These are phyloP conservation scores for Nemotelus pantherinus DNA, from an alignment of 2,888 invertebrate species.

Conservation along the genomic window DNA sequence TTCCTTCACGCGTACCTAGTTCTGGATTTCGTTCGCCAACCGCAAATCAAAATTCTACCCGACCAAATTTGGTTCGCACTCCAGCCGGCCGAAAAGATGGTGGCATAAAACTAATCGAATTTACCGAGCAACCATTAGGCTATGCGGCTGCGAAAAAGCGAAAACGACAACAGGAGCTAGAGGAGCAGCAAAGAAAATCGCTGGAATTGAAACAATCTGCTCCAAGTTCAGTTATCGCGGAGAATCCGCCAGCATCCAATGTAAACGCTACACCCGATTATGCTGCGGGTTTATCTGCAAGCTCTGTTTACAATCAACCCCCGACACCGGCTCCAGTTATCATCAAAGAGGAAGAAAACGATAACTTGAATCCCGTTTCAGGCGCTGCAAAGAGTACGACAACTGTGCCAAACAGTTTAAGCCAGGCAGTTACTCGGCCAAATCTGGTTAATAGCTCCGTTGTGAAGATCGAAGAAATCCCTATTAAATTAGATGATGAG, in stretches of 20 bases:
- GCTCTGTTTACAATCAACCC: constrained; percentile 66
- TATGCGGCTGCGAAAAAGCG: constrained; percentile 88
- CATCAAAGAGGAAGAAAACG: constrained; percentile 50
- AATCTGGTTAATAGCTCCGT: constrained; percentile 21
- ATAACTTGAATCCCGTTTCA: constrained; percentile 33
- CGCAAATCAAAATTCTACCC: constrained; percentile 62
- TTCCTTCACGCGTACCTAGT: constrained; percentile 82
- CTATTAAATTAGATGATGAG: constrained; percentile 50
- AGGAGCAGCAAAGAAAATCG: constrained; percentile 73
- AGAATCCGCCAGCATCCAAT: constrained; percentile 58
- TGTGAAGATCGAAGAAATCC: constrained; percentile 42
- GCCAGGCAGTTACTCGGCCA: constrained; percentile 22
- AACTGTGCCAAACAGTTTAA: constrained; percentile 41
- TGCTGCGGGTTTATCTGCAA: constrained; percentile 78
- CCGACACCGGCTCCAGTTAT: constrained; percentile 61
- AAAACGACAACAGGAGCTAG: constrained; percentile 80
- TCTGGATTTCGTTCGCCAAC: constrained; percentile 71
- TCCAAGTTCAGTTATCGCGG: constrained; percentile 61
- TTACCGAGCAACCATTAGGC: constrained; percentile 90
- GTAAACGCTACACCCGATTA: constrained; percentile 78
- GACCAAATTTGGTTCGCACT: constrained; percentile 70
- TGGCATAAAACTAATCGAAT: constrained; percentile 93
- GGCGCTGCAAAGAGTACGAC: constrained; percentile 32
- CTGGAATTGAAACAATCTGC: constrained; percentile 66
- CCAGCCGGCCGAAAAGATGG: constrained; percentile 83